These are phyloP conservation scores for Danio aesculapii DNA, from an alignment of 2,797 vertebrate species.

Conservation along the genomic window DNA sequence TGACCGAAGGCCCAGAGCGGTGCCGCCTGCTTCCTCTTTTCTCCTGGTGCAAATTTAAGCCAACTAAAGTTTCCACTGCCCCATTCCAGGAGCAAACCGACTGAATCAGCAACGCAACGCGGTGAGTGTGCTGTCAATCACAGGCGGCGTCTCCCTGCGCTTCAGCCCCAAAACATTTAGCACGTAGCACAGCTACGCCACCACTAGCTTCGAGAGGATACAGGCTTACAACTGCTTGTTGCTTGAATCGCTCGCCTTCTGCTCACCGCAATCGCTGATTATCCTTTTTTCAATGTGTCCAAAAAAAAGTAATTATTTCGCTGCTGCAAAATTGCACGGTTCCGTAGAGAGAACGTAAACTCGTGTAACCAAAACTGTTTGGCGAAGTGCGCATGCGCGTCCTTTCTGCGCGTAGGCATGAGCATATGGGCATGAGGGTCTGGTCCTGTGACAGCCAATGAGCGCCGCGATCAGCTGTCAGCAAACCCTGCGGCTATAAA, in stretches of 20 bases:
- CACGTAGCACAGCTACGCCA: slow-evolving; percentile 32
- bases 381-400: slow-evolving; percentile 71
- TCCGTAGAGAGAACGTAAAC: slow-evolving; percentile 70
- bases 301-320: neutral
- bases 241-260: neutral
- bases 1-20: slow-evolving; percentile 23
- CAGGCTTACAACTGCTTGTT: slow-evolving; percentile 17
- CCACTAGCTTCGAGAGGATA: neutral
- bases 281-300: neutral
- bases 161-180: slow-evolving; percentile 43
- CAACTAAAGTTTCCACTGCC: neutral
- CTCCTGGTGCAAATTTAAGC: neutral
- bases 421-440: slow-evolving; percentile 11
- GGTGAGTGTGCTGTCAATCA: slow-evolving; percentile 16
- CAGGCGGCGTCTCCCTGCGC: neutral
- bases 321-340: neutral
- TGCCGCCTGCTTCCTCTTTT: neutral
- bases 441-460: slow-evolving; percentile 39
- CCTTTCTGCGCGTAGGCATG: neutral
- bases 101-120: neutral
- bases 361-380: slow-evolving; percentile 68
- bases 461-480: slow-evolving; percentile 40
- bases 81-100: neutral
- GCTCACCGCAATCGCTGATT: neutral
- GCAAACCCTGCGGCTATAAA: neutral